Conservation (phyloP, 2,888 invertebrate genomes). For the Ecliptopera silaceata region DNA sequence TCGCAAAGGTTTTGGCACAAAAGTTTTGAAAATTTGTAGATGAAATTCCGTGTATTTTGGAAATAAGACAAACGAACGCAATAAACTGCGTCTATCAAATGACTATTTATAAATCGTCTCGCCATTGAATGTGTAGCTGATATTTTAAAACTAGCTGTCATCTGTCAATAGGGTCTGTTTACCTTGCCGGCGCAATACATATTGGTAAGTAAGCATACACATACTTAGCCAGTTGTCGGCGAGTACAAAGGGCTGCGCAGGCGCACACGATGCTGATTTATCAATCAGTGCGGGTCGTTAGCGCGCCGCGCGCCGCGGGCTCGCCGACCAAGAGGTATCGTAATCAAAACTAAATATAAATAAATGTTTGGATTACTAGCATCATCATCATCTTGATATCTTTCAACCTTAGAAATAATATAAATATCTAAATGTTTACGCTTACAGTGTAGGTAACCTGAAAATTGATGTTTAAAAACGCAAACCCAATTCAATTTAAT, state of each 20-base stretch:
- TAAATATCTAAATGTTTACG: too few relatives aligned
- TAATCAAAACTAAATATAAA: constrained; percentile 16
- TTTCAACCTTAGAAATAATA: too few relatives aligned
- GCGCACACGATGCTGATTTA: constrained; percentile 49
- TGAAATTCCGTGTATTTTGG: too few relatives aligned
- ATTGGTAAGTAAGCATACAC: not conserved
- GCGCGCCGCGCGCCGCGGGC: constrained; percentile 46
- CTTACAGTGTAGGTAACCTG: too few relatives aligned
- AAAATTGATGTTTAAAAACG: too few relatives aligned
- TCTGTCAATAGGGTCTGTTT: not conserved
- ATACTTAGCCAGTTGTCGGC: constrained; percentile 19
- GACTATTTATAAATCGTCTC: too few relatives aligned
- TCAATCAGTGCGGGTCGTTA: constrained; percentile 55
- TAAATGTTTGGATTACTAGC: not conserved
- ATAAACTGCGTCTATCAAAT: too few relatives aligned
- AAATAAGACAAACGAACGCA: too few relatives aligned
- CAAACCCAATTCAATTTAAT: too few relatives aligned
- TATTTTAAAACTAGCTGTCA: not conserved
- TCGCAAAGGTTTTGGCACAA: too few relatives aligned
- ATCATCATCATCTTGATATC: not conserved
- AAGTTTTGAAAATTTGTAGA: too few relatives aligned
- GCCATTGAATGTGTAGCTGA: too few relatives aligned
- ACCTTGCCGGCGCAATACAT: not conserved
- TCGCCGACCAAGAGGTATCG: not conserved
- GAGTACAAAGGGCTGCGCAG: constrained; percentile 34